These are phyloP conservation scores for Girardinus metallicus DNA, from an alignment of 2,797 vertebrate genomes.

Conservation along the genomic window DNA sequence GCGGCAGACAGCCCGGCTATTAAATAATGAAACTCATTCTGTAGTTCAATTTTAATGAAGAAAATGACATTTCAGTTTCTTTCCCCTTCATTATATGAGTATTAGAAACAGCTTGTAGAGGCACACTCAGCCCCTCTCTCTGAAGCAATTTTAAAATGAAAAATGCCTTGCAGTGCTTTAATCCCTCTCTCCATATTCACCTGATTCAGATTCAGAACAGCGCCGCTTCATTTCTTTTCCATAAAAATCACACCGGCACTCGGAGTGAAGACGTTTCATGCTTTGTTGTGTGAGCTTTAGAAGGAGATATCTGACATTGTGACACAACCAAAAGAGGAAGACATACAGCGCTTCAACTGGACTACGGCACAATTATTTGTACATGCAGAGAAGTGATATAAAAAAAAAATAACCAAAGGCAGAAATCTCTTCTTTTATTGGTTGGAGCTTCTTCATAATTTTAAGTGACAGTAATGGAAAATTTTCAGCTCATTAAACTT, in stretches of 20 bases:
- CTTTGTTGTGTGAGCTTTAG: neutral
- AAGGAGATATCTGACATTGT: neutral
- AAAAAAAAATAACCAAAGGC: neutral
- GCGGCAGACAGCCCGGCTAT: neutral
- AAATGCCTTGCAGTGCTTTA: conserved; percentile 17
- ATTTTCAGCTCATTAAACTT: conserved; percentile 7
- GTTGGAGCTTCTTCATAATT: neutral
- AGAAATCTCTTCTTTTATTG: neutral
- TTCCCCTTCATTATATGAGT: conserved; percentile 13
- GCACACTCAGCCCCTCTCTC: conserved; percentile 14
- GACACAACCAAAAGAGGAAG: neutral
- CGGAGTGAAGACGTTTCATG: neutral
- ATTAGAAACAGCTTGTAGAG: conserved; percentile 19
- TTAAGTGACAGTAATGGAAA: neutral
- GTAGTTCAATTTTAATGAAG: conserved; percentile 22
- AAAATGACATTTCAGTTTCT: conserved; percentile 16
- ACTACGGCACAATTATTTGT: neutral
- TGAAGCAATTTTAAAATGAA: conserved; percentile 14
- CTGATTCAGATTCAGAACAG: conserved; percentile 12
- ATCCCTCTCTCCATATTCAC: conserved; percentile 20
- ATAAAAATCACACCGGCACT: conserved; percentile 15
- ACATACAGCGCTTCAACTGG: neutral
- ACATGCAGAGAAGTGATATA: neutral
- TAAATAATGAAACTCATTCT: conserved; percentile 14
- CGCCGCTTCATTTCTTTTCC: conserved; percentile 2